phyloP scores from a whole-genome alignment of 2,113 vertebrate genomes.

The Hippolais icterina region DNA sequence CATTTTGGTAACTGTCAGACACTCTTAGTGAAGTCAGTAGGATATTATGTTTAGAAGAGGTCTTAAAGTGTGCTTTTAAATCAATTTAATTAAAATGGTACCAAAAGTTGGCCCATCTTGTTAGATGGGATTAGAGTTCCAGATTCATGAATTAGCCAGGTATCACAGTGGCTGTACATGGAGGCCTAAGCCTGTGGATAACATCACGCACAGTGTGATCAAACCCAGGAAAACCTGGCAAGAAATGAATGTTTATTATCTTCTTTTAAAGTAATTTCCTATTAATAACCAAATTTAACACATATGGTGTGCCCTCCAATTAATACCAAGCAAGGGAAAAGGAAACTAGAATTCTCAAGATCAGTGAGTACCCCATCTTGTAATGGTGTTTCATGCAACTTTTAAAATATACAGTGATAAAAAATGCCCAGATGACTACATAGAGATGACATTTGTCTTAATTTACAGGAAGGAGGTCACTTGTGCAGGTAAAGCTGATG shows the following conservation, averaged over 20 bases:
- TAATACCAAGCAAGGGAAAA: neutral
- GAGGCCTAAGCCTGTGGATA: neutral
- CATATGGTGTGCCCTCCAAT: fast-evolving
- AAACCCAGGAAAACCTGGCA: neutral
- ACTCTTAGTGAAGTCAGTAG: neutral
- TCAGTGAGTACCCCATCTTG: neutral
- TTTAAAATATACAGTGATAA: neutral
- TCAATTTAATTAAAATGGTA: neutral
- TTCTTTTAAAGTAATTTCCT: neutral
- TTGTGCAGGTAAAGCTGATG: neutral
- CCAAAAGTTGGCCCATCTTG: neutral
- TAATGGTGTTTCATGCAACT: neutral
- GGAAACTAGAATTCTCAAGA: neutral
- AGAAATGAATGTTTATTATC: neutral
- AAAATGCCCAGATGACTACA: neutral
- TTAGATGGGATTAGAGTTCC: neutral
- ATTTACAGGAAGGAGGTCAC: neutral
- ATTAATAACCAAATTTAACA: neutral
- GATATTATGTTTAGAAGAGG: neutral
- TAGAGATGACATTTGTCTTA: neutral
- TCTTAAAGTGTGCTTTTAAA: neutral
- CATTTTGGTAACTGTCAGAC: neutral
- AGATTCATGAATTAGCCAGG: neutral
- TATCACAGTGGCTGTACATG: neutral
- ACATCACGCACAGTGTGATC: neutral